These are phyloP conservation scores for Microctenopoma steveboyesi DNA, from an alignment of 2,797 vertebrate species.

Conservation along the genomic window DNA sequence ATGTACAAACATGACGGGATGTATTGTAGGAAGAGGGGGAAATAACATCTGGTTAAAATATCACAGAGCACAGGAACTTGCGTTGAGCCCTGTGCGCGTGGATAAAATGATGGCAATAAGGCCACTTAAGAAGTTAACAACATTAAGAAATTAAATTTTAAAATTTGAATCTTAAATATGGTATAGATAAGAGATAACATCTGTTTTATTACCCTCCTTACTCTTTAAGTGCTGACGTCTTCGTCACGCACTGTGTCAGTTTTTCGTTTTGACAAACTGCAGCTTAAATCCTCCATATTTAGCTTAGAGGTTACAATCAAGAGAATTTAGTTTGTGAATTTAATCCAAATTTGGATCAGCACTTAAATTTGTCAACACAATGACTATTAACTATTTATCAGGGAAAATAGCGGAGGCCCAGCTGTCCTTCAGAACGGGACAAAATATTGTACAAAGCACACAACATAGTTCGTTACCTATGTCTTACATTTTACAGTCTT, in stretches of 20 bases:
- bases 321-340: constrained; percentile 62
- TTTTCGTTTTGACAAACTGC: constrained; percentile 78
- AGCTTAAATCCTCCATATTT: constrained; percentile 69
- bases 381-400: constrained; percentile 31
- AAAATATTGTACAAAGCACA: constrained; percentile 59
- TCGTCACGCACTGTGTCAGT: constrained; percentile 66
- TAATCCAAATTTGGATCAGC: constrained; percentile 59
- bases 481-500: constrained; percentile 67
- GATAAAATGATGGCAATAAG: constrained; percentile 76
- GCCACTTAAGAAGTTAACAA: constrained; percentile 83
- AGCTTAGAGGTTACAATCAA: constrained; percentile 71
- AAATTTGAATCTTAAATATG: constrained; percentile 76
- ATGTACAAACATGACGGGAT: constrained; percentile 80
- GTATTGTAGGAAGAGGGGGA: constrained; percentile 45
- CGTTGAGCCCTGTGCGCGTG: constrained; percentile 53
- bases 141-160: constrained; percentile 75
- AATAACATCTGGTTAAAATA: constrained; percentile 63
- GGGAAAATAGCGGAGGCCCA: constrained; percentile 35
- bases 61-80: constrained; percentile 61
- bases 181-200: constrained; percentile 69
- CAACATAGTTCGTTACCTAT: constrained; percentile 51
- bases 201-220: constrained; percentile 53
- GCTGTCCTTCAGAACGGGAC: constrained; percentile 62
- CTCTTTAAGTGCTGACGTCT: constrained; percentile 69
- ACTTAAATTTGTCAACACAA: constrained; percentile 49